Percentiles rank a stretch among this genome's conserved stretches.
Evolutionary conservation across 2,113 vertebrate genomes (phyloP).

Genomic region (Perca flavescens): DNA sequence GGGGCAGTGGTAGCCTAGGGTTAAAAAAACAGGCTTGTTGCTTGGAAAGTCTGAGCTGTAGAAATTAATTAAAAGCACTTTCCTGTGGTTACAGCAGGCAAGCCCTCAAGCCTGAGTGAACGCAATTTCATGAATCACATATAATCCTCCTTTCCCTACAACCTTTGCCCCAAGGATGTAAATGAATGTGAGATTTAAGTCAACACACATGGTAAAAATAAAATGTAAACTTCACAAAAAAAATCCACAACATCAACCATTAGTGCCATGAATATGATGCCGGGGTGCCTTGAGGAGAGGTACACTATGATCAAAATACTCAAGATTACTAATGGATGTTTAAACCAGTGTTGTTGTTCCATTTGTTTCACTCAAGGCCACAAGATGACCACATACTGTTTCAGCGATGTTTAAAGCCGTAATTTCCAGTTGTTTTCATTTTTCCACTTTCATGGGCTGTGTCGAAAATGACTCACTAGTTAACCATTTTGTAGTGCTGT

Average conservation of each 20-base stretch:
- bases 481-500: too few relatives aligned
- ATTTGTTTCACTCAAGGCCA: conserved; percentile 12
- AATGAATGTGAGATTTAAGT: conserved; percentile 39
- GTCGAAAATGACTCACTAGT: too few relatives aligned
- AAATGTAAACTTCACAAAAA: conserved; percentile 32
- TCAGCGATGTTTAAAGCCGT: conserved; percentile 19
- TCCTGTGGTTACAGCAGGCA: conserved; percentile 60
- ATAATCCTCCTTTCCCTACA: conserved; percentile 46
- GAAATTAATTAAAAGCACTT: conserved; percentile 71
- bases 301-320: conserved; percentile 28
- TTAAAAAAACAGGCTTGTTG: conserved; percentile 47
- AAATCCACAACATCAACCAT: conserved; percentile 21
- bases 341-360: conserved; percentile 17
- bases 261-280: conserved; percentile 15
- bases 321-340: conserved; percentile 22
- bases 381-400: conserved; percentile 18
- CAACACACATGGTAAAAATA: conserved; percentile 38
- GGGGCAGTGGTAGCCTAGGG: conserved; percentile 39
- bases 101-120: conserved; percentile 68
- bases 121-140: conserved; percentile 20
- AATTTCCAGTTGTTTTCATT: background rate
- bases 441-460: background rate
- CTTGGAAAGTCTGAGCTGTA: conserved; percentile 43
- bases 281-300: background rate
- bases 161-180: conserved; percentile 46